Percentiles rank a stretch among this genome's conserved stretches.
These are phyloP conservation scores for Sylvicola fuscatus DNA, from an alignment of 2,888 invertebrate species.

Conservation along the genomic window DNA sequence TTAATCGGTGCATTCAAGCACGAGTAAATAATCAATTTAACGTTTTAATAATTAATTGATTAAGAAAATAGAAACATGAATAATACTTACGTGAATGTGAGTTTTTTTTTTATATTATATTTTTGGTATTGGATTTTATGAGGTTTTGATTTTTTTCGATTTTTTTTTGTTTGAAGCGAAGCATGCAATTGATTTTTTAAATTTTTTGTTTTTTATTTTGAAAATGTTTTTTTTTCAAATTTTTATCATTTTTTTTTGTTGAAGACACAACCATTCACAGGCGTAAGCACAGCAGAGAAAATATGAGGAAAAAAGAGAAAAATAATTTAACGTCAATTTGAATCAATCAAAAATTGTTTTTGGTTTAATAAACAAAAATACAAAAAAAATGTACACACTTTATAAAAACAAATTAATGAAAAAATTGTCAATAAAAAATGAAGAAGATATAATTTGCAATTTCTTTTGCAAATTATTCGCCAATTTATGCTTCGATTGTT, in stretches of 20 bases:
- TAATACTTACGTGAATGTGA: constrained; percentile 56
- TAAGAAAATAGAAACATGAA: too few species aligned
- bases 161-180: constrained; percentile 7
- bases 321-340: constrained; percentile 33
- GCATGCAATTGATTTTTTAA: constrained; percentile 7
- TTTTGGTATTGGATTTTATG: constrained; percentile 31
- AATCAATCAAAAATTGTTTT: constrained; percentile 8
- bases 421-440: not conserved
- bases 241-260: constrained; percentile 24
- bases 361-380: constrained; percentile 19
- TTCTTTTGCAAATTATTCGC: constrained; percentile 7
- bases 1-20: too few species aligned
- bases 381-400: constrained; percentile 28
- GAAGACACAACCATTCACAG: constrained; percentile 65
- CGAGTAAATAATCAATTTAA: too few species aligned
- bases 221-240: constrained; percentile 5
- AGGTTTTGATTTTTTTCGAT: constrained; percentile 1
- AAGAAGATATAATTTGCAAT: constrained; percentile 6
- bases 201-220: constrained; percentile 6
- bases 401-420: constrained; percentile 2
- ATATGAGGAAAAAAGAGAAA: constrained; percentile 49
- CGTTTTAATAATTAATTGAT: too few species aligned
- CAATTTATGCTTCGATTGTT: constrained; percentile 3
- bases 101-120: constrained; percentile 48
- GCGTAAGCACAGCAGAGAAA: constrained; percentile 67